Conservation (phyloP, 2,113 vertebrate genomes). For the Brevimyrus niger region DNA sequence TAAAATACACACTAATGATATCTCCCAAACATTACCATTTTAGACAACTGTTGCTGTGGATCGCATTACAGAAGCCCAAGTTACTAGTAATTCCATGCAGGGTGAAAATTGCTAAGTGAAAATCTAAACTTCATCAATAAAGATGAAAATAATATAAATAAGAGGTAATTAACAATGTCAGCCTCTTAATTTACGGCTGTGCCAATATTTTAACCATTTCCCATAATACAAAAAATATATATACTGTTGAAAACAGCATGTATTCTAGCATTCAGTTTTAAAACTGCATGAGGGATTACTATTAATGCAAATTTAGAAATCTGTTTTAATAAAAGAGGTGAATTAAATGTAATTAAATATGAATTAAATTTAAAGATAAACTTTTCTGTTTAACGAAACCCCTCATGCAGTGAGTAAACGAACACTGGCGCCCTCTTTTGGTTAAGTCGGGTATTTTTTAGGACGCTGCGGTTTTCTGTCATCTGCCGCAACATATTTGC, state of each 20-base stretch:
- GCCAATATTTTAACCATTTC: not conserved
- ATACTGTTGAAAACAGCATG: not conserved
- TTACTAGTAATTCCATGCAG: not conserved
- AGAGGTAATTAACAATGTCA: not conserved
- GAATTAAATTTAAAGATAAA: too few relatives aligned
- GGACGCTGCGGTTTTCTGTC: not conserved
- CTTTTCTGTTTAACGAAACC: not conserved
- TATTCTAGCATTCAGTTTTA: not conserved
- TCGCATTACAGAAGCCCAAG: not conserved
- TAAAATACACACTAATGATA: not conserved
- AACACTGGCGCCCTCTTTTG: constrained; percentile 26
- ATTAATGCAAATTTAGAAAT: not conserved
- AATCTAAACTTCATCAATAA: not conserved
- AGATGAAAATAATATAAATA: not conserved
- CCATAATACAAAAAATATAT: not conserved
- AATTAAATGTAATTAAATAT: not conserved
- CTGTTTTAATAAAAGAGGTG: not conserved
- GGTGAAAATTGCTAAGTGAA: not conserved
- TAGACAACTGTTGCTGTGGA: not conserved
- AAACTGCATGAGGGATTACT: not conserved
- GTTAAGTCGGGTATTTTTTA: constrained; percentile 2
- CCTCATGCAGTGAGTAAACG: not conserved
- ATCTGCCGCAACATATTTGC: not conserved
- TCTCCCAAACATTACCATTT: not conserved
- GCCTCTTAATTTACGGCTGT: not conserved